Base-by-base conservation (phyloP, 2,797 vertebrate genomes). In the Meriones psammophilus region DNA sequence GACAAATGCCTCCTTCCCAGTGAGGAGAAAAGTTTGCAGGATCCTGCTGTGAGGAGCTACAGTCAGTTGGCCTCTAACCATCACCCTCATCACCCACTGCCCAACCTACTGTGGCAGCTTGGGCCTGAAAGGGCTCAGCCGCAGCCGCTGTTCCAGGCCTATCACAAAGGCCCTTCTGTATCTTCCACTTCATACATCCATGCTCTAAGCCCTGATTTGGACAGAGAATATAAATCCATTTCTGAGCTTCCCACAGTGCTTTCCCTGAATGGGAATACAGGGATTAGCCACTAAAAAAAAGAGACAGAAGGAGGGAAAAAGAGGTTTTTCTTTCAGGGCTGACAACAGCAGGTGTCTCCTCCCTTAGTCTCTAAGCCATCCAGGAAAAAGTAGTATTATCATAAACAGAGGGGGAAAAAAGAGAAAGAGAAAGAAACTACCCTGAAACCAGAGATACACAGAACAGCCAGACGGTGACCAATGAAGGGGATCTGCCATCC, bases 401-500 rank as follows among this genome's bases (percentile, higher is more conserved):
- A 98, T 97, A 97, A 94, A 97, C 12, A 81, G 42, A 46, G 73
- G 42, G 74, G 42, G 2, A 30, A 76, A 64, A 42, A 12, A 46
- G 22, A 95, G 33, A 96, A 79, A 80, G 54, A 69, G 87, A 83
- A 73, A 89, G 69, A 83, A 66, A 68, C 39, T 71, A 77, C 20
- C 95, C 91, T 76, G 64, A 83, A 77, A 66, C 97, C 98, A 97
- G 97, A 99, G 98, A 98, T 97, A 97, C 98, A 98, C 98, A 98
- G 98, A 98, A 98, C 97, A 98, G 98, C 97, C 98, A 98, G 98
- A 99, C 98, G 98, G 97, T 97, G 98, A 98, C 39, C 93, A 80
- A 80, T 94, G 97, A 95, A 89, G 97, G 98, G 98, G 98, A 97
- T 97, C 81, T 95, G 91, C 5, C 42, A 64, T 94, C 97, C 68